These are phyloP conservation scores for Trichomycterus rosablanca DNA, from an alignment of 2,113 vertebrate genomes.

Conservation along the genomic window DNA sequence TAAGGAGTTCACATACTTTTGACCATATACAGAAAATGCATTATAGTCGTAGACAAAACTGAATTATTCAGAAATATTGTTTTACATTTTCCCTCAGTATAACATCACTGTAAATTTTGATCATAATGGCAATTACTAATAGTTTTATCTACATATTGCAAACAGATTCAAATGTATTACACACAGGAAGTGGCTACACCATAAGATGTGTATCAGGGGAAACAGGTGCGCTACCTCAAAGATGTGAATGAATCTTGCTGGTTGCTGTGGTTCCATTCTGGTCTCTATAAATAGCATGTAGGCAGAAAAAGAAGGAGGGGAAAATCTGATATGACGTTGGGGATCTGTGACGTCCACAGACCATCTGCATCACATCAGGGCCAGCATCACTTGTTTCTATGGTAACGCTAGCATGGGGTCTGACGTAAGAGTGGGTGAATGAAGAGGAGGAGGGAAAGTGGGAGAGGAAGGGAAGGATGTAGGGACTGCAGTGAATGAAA, in stretches of 20 bases:
- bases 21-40: too few species aligned
- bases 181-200: not conserved
- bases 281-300: slow-evolving; percentile 41
- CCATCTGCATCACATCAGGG: slow-evolving; percentile 62
- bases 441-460: slow-evolving; percentile 49
- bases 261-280: slow-evolving; percentile 1
- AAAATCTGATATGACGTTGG: slow-evolving; percentile 35
- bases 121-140: too few species aligned
- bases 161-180: not conserved
- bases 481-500: slow-evolving; percentile 12
- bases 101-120: too few species aligned
- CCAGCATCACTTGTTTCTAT: slow-evolving; percentile 68
- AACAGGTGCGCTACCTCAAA: not conserved
- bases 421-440: slow-evolving; percentile 61
- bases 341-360: slow-evolving; percentile 56
- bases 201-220: slow-evolving; percentile 24
- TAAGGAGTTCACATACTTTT: too few species aligned
- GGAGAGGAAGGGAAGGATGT: slow-evolving; percentile 25
- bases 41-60: too few species aligned
- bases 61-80: too few species aligned
- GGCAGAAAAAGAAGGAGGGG: slow-evolving; percentile 13
- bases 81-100: too few species aligned
- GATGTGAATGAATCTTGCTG: slow-evolving; percentile 27
- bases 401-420: slow-evolving; percentile 65
- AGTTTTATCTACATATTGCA: too few species aligned